phyloP scores from a whole-genome alignment of 2,113 vertebrate genomes.

The Hippocampus zosterae region DNA sequence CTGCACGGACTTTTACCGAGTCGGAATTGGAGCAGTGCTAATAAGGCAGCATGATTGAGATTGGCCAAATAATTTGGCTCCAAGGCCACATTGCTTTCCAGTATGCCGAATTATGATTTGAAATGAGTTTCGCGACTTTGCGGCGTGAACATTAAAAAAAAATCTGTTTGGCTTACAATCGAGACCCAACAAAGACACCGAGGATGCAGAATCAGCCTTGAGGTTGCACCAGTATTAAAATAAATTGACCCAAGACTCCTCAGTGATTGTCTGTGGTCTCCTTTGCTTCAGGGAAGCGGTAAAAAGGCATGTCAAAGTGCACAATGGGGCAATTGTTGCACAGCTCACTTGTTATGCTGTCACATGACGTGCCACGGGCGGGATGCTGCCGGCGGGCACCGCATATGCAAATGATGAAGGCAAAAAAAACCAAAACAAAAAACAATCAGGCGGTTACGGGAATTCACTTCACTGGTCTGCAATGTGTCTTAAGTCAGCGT shows the following conservation, averaged over 20 bases:
- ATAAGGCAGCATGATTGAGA: constrained; percentile 34
- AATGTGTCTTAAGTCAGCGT: constrained; percentile 61
- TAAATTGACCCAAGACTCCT: constrained; percentile 18
- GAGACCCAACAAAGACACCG: constrained; percentile 13
- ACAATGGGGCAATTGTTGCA: constrained; percentile 50
- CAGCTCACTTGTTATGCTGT: constrained; percentile 50
- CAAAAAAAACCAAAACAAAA: no score
- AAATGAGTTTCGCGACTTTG: constrained; percentile 14
- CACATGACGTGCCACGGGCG: constrained; percentile 27
- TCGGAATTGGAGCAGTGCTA: constrained; percentile 22
- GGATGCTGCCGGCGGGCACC: constrained; percentile 53
- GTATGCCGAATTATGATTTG: neutral
- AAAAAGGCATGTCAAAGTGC: constrained; percentile 25
- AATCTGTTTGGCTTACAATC: constrained; percentile 1
- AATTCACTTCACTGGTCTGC: constrained; percentile 31
- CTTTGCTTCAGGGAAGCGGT: constrained; percentile 12
- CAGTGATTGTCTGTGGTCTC: constrained; percentile 22
- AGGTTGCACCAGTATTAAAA: constrained; percentile 18
- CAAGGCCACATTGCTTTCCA: neutral
- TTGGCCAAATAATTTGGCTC: constrained; percentile 31
- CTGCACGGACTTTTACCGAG: constrained; percentile 48
- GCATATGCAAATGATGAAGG: constrained; percentile 20
- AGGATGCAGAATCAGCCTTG: constrained; percentile 21
- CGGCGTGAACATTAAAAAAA: constrained; percentile 38
- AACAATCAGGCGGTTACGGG: neutral